Evolutionary conservation across 1,140 invertebrate species (phyloP).

Genomic region (Bactericera cockerelli): DNA sequence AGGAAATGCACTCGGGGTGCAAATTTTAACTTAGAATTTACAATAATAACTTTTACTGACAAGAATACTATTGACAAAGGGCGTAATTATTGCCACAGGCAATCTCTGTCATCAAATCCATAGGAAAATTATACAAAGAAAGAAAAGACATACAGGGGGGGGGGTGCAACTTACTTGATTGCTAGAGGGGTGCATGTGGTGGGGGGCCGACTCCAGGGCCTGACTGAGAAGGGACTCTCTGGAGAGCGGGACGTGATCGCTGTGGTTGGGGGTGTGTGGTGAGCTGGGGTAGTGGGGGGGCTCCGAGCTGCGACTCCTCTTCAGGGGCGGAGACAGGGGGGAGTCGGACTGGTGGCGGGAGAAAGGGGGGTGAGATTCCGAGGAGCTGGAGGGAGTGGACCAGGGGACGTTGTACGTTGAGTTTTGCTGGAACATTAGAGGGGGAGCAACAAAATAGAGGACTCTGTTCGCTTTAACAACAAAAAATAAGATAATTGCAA

Average conservation of each 20-base stretch:
- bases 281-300: constrained; percentile 29
- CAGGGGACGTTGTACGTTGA: not conserved
- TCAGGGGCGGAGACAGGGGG: constrained; percentile 35
- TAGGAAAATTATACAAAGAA: no score
- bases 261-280: constrained; percentile 19
- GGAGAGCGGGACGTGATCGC: constrained; percentile 38
- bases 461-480: no score
- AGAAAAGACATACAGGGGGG: no score
- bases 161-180: constrained; percentile 6
- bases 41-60: no score
- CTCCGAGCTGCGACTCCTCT: constrained; percentile 42
- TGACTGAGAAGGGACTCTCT: constrained; percentile 54
- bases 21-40: no score
- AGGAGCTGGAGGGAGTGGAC: not conserved
- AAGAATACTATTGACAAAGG: no score
- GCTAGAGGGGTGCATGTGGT: constrained; percentile 4
- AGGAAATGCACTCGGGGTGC: no score
- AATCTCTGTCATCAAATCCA: no score
- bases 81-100: no score
- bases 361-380: constrained; percentile 1
- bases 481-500: no score
- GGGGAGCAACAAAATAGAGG: no score
- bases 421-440: not conserved
- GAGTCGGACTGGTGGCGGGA: not conserved
- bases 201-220: constrained; percentile 39